These are phyloP conservation scores for Chiridota heheva DNA, from an alignment of 35 echinoderm and acorn worm species.

Conservation along the genomic window DNA sequence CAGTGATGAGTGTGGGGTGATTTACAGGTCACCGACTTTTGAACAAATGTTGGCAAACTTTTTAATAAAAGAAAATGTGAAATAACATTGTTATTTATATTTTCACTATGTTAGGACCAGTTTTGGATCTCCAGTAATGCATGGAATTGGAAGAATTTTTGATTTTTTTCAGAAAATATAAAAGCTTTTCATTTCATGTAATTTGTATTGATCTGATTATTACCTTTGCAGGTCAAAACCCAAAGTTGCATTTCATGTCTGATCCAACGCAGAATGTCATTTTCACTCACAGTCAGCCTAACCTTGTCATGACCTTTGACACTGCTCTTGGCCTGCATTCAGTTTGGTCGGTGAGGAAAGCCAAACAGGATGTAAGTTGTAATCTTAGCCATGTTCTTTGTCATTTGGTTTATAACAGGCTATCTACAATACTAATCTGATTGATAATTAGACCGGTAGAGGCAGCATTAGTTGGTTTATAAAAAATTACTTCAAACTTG, in stretches of 20 bases:
- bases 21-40: background rate
- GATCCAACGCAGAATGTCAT: slow-evolving; percentile 78
- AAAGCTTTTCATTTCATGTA: background rate
- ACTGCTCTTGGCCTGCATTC: slow-evolving; percentile 78
- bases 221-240: slow-evolving; percentile 37
- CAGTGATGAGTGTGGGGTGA: background rate
- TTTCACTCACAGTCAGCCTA: slow-evolving; percentile 71
- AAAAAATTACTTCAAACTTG: background rate
- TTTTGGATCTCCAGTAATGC: background rate
- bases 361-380: slow-evolving; percentile 74
- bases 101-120: background rate
- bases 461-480: background rate
- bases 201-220: slow-evolving; percentile 3
- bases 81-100: background rate
- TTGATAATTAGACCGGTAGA: background rate
- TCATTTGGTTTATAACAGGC: background rate
- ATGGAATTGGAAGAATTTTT: background rate
- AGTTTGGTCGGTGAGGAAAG: slow-evolving; percentile 78
- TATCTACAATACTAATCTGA: background rate
- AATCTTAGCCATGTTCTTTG: background rate
- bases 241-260: slow-evolving; percentile 67
- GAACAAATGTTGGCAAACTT: background rate
- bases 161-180: background rate
- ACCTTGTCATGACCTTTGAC: slow-evolving; percentile 98
- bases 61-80: background rate